phyloP scores from a whole-genome alignment of 2,113 vertebrate species.

The Alexandromys fortis region DNA sequence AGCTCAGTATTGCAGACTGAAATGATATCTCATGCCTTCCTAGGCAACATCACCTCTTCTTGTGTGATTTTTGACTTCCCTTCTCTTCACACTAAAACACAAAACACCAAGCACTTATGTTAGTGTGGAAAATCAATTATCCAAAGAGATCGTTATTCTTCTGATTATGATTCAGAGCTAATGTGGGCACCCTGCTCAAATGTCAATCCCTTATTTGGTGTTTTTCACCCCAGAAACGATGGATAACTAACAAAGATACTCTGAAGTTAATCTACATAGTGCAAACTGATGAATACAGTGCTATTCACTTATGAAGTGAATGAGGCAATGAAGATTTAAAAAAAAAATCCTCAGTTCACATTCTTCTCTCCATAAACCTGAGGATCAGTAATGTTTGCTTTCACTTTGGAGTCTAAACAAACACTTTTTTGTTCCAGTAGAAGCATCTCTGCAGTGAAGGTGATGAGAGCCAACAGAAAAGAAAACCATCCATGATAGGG shows the following conservation, averaged over 20 bases:
- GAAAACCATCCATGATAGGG: background rate
- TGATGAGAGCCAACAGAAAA: background rate
- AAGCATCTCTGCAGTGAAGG: background rate
- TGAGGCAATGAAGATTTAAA: background rate
- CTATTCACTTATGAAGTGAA: background rate
- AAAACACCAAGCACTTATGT: background rate
- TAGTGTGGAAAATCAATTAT: background rate
- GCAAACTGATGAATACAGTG: background rate
- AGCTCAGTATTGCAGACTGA: background rate
- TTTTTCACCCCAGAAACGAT: background rate
- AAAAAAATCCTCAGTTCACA: background rate
- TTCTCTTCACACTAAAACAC: background rate
- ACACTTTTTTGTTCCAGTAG: background rate
- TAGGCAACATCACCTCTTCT: background rate
- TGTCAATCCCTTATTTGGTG: background rate
- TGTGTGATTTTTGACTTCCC: background rate
- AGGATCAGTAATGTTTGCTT: background rate
- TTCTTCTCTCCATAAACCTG: background rate
- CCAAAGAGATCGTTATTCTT: background rate
- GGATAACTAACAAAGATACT: background rate
- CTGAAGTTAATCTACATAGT: background rate
- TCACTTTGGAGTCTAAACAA: constrained; percentile 1
- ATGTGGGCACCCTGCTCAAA: background rate
- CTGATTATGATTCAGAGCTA: background rate
- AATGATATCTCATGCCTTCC: background rate